Evolutionary conservation across 2,888 invertebrate species (phyloP), one percentile per base, ranked within the genome.

Genomic region (Tachina lurida): DNA sequence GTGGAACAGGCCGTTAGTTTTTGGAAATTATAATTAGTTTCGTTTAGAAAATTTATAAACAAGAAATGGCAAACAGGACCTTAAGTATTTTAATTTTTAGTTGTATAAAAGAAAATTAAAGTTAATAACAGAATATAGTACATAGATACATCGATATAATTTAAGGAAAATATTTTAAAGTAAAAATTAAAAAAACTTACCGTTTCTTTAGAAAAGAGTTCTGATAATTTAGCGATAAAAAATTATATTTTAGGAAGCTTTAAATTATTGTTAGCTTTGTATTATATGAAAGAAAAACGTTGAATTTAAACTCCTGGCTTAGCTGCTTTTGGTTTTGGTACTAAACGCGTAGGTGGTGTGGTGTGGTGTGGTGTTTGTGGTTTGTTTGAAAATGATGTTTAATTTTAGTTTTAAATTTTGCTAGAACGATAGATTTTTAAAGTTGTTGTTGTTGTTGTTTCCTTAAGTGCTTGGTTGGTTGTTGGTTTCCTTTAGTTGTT

Each of bases 41-140:
- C 3, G n/a, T 65, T 65, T 65, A 22, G 0, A 31, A 41, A 60
- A 49, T 60, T 67, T 73, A 60, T 12, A 78, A 82, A 82, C 71
- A 82, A 75, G 74, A 75, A 82, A 83, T 83, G 83, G 83, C 83
- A 83, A 83, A 76, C 9, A 76, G 86, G 86, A 86, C 86, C 86
- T 86, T 86, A 83, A 83, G 83, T 79, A 79, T 80, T 78, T 47
- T n/a, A 19, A 49, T 62, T 74, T 62, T 9, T 17, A 39, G 17
- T 10, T 13, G 43, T 47, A 22, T 45, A 19, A 67, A 58, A 4
- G 67, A 67, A 63, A 63, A 78, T n/a, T 39, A 49, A 71, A 3
- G 22, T 79, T 65, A 74, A 45, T n/a, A 63, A 76, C 10, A 22
- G 15, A 63, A 70, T 58, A n/a, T 13, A 22, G 15, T 56, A 70